Evolutionary conservation across 23 tunicate species (phyloP).

Genomic region (Ciona savignyi): DNA sequence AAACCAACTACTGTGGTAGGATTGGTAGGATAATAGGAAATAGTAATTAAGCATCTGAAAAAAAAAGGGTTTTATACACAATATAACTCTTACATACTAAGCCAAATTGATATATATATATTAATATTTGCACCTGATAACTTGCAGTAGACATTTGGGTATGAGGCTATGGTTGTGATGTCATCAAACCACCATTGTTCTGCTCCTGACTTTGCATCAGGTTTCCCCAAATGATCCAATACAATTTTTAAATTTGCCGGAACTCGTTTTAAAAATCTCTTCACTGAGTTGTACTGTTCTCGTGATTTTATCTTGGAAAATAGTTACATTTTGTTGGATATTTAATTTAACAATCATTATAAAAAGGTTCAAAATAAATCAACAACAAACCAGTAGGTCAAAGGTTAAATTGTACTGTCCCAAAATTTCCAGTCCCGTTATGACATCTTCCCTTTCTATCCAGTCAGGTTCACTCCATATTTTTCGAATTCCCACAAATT

Average conservation of each 20-base stretch:
- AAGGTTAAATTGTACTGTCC: conserved; percentile 44
- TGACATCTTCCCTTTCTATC: conserved; percentile 59
- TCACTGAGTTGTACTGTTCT: conserved; percentile 41
- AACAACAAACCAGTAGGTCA: conserved; percentile 52
- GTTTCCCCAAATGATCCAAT: conserved; percentile 92
- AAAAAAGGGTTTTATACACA: too few species aligned
- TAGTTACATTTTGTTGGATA: neutral
- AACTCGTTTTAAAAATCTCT: conserved; percentile 25
- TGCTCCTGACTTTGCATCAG: conserved; percentile 78
- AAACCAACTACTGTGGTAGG: too few species aligned
- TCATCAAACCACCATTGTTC: conserved; percentile 60
- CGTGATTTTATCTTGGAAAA: conserved; percentile 37
- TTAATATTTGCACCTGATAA: conserved; percentile 63
- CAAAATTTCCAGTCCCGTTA: conserved; percentile 37
- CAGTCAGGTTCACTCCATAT: conserved; percentile 48
- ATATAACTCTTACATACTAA: too few species aligned
- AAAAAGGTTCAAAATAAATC: neutral
- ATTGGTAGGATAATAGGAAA: too few species aligned
- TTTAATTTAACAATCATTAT: too few species aligned
- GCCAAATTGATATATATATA: neutral
- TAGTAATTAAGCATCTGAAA: too few species aligned
- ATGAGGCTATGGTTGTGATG: conserved; percentile 32
- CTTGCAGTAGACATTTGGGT: conserved; percentile 89
- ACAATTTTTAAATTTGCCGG: conserved; percentile 36
- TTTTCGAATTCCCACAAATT: conserved; percentile 75